Conservation (phyloP, 2,888 invertebrate genomes). For the Rambutsinella grinnellia region DNA sequence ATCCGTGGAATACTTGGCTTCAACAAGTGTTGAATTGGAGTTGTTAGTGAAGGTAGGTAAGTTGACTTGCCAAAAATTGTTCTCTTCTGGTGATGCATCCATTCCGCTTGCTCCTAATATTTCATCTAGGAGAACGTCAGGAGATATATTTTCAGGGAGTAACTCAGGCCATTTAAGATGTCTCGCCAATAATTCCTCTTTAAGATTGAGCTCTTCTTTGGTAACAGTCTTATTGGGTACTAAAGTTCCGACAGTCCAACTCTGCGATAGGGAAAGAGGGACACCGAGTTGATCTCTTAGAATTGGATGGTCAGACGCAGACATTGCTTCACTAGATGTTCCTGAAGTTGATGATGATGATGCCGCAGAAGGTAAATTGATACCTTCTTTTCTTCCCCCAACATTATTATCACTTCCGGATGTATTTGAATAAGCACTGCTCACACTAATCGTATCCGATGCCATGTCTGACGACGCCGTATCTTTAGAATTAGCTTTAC, state of each 20-base stretch:
- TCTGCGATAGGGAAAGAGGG: conserved; percentile 22
- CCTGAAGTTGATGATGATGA: conserved; percentile 13
- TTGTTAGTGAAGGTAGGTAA: background rate
- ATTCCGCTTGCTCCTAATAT: background rate
- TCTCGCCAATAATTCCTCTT: conserved; percentile 80
- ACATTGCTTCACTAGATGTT: conserved; percentile 27
- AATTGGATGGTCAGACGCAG: conserved; percentile 8
- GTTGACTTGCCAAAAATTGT: conserved; percentile 25
- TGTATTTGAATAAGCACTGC: conserved; percentile 55
- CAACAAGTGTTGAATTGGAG: conserved; percentile 25
- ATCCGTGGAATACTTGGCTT: background rate
- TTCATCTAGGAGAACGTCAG: conserved; percentile 15
- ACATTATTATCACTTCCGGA: conserved; percentile 60
- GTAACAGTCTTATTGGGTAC: conserved; percentile 71
- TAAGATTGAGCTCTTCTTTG: conserved; percentile 79
- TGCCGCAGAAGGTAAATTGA: background rate
- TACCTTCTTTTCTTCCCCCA: background rate
- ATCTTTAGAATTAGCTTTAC: conserved; percentile 4
- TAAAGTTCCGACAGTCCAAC: conserved; percentile 68
- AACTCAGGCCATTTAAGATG: conserved; percentile 72
- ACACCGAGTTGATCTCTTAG: conserved; percentile 7
- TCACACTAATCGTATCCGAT: conserved; percentile 65
- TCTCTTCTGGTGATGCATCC: background rate
- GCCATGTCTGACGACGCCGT: conserved; percentile 53
- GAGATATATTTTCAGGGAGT: conserved; percentile 34